phyloP scores from a whole-genome alignment of 2,113 vertebrate genomes.

The Trogon surrucura region DNA sequence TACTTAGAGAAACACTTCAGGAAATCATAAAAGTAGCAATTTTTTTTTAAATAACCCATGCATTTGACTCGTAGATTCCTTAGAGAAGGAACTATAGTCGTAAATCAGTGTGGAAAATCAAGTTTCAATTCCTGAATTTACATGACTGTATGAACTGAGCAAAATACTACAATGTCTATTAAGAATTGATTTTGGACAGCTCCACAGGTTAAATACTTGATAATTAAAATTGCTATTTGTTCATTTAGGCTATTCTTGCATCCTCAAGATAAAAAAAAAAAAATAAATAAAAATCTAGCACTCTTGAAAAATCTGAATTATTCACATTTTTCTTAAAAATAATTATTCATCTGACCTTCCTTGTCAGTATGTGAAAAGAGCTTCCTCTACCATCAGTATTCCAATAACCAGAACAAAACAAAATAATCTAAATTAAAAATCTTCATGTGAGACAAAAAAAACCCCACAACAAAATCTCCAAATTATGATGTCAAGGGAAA shows the following conservation, averaged over 20 bases:
- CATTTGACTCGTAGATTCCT: background rate
- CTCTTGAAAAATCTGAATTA: background rate
- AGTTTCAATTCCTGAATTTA: background rate
- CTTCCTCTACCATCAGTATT: background rate
- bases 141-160: background rate
- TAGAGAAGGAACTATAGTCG: background rate
- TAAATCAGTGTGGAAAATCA: background rate
- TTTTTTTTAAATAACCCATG: background rate
- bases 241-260: background rate
- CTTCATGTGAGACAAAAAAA: background rate
- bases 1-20: background rate
- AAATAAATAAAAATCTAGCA: background rate
- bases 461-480: background rate
- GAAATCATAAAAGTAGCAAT: background rate
- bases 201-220: background rate
- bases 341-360: background rate
- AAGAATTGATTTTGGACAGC: background rate
- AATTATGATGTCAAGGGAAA: background rate
- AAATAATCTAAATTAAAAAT: background rate
- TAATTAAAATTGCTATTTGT: background rate
- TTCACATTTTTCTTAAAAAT: background rate
- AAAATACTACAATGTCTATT: background rate
- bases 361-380: background rate
- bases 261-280: background rate
- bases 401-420: background rate